A percentile compares a stretch with the other conserved stretches of the same genome.
Evolutionary conservation across 2,797 vertebrate species (phyloP).

Genomic region (Propithecus deckenii): DNA sequence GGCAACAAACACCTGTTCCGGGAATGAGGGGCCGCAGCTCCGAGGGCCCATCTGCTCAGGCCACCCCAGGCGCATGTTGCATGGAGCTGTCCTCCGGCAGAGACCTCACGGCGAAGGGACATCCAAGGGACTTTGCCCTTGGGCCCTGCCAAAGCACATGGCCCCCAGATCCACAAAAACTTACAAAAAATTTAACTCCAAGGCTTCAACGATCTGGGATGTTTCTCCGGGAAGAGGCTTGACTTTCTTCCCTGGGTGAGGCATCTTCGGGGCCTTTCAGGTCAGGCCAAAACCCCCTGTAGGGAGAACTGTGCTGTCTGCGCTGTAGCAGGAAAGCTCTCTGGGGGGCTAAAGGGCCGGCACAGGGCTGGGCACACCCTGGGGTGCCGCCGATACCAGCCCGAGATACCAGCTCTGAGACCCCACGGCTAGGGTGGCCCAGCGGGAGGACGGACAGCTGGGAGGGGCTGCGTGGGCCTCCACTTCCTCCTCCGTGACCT

Average conservation of each 20-base stretch:
- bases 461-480: accelerated
- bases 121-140: background rate
- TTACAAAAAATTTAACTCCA: background rate
- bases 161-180: background rate
- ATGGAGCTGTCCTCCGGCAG: background rate
- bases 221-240: background rate
- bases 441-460: background rate
- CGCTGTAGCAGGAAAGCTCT: background rate
- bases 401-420: accelerated
- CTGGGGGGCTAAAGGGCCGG: accelerated
- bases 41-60: accelerated
- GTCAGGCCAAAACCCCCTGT: accelerated
- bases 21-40: background rate
- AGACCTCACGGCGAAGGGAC: no score
- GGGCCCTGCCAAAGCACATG: background rate
- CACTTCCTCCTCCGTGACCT: background rate
- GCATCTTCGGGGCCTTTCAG: background rate
- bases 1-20: accelerated
- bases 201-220: background rate
- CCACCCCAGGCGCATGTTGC: background rate
- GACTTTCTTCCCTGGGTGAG: background rate
- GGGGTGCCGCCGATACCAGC: background rate
- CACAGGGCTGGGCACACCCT: no score
- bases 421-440: background rate
- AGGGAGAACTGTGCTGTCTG: no score